A percentile compares a stretch with the other conserved stretches of the same genome.
These are phyloP conservation scores for Aurelia aurita DNA, from an alignment of 30 jellyfish, hydroid and myxozoan genomes.

Conservation along the genomic window DNA sequence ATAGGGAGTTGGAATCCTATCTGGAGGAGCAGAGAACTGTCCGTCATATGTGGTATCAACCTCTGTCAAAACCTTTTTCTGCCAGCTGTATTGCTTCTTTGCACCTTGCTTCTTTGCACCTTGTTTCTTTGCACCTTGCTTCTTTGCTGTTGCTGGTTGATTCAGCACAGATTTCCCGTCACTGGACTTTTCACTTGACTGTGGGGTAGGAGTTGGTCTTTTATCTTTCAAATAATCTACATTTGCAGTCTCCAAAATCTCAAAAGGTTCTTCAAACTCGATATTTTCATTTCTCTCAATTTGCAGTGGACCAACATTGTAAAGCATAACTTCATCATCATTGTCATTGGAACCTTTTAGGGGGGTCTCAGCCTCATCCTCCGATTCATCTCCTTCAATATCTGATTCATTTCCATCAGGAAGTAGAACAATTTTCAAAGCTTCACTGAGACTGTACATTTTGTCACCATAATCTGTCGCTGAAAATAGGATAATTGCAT, in stretches of 20 bases:
- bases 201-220: not conserved
- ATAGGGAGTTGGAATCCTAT: not conserved
- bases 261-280: not conserved
- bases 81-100: not conserved
- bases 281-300: not conserved
- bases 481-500: too few relatives aligned
- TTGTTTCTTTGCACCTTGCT: not conserved
- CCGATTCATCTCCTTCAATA: constrained; percentile 30
- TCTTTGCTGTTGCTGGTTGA: too few relatives aligned
- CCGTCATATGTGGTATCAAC: not conserved
- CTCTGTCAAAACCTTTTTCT: not conserved
- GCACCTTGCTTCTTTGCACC: not conserved
- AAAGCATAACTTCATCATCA: too few relatives aligned
- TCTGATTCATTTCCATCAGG: constrained; percentile 21
- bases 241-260: not conserved
- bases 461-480: too few relatives aligned
- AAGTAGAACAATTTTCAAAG: constrained; percentile 9
- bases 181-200: not conserved
- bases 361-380: constrained; percentile 15
- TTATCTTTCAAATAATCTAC: not conserved
- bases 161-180: too few relatives aligned
- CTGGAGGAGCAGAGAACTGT: not conserved
- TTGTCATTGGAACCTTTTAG: too few relatives aligned
- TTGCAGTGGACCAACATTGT: too few relatives aligned
- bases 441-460: not conserved